phyloP scores from a whole-genome alignment of 1,140 invertebrate species.

The Drosophila lowei region DNA sequence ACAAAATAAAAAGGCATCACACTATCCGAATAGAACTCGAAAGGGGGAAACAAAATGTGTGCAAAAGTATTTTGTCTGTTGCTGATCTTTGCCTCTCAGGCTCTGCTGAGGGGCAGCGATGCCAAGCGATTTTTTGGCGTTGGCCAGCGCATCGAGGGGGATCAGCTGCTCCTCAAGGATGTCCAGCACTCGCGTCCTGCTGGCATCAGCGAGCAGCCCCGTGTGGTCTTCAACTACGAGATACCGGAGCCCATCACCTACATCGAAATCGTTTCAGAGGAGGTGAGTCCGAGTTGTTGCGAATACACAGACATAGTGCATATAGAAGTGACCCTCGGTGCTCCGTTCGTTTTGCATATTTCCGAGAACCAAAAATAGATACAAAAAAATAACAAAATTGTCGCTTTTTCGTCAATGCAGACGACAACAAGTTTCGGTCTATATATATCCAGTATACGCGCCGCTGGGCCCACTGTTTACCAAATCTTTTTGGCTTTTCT shows the following conservation, averaged over 20 bases:
- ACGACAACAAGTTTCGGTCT: slow-evolving; percentile 43
- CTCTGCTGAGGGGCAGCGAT: slow-evolving; percentile 20
- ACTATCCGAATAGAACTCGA: no score
- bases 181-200: slow-evolving; percentile 56
- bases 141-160: slow-evolving; percentile 51
- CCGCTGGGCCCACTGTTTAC: slow-evolving; percentile 27
- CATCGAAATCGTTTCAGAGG: slow-evolving; percentile 67
- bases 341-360: slow-evolving; percentile 55
- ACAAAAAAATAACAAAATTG: slow-evolving; percentile 40
- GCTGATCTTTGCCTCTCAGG: slow-evolving; percentile 22
- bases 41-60: slow-evolving; percentile 28
- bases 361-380: slow-evolving; percentile 41
- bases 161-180: slow-evolving; percentile 74
- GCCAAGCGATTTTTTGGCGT: slow-evolving; percentile 55
- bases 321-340: slow-evolving; percentile 24
- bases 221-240: slow-evolving; percentile 65
- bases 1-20: slow-evolving; percentile 9
- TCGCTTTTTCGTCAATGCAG: slow-evolving; percentile 58
- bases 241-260: slow-evolving; percentile 70
- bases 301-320: no score
- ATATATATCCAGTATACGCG: slow-evolving; percentile 53
- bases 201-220: slow-evolving; percentile 40
- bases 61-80: slow-evolving; percentile 19
- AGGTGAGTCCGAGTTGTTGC: slow-evolving; percentile 58
- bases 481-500: slow-evolving; percentile 22